Evolutionary conservation across 2,888 invertebrate genomes (phyloP).

Genomic region (Mesorhabditis spiculigera): DNA sequence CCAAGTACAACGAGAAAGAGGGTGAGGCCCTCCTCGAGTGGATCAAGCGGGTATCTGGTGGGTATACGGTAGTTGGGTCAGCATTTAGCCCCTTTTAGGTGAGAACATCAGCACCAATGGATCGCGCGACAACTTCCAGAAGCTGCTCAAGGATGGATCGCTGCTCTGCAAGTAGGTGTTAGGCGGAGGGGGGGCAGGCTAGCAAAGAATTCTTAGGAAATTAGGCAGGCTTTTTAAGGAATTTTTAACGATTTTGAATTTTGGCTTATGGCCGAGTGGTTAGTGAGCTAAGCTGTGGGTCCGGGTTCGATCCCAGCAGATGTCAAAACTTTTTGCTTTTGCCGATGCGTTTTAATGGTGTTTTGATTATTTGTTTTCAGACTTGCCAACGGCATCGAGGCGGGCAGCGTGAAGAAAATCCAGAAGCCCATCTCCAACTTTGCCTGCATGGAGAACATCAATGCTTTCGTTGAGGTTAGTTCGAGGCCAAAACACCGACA

Average conservation of each 20-base stretch:
- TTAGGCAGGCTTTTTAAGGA: not conserved
- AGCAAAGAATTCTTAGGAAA: not conserved
- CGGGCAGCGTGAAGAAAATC: slow-evolving; percentile 83
- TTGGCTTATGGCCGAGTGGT: too few species aligned
- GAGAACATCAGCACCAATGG: slow-evolving; percentile 76
- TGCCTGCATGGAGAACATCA: slow-evolving; percentile 98
- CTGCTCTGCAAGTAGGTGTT: slow-evolving; percentile 77
- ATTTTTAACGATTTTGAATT: not conserved
- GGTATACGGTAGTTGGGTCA: not conserved
- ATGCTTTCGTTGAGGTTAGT: slow-evolving; percentile 75
- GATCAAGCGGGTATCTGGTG: slow-evolving; percentile 66
- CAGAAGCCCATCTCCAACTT: slow-evolving; percentile 87
- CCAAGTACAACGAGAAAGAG: slow-evolving; percentile 91
- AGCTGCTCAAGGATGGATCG: slow-evolving; percentile 81
- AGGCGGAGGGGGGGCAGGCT: not conserved
- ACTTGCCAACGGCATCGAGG: slow-evolving; percentile 79
- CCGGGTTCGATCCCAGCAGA: too few species aligned
- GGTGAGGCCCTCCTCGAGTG: slow-evolving; percentile 88
- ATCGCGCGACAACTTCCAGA: slow-evolving; percentile 89
- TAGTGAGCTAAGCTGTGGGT: too few species aligned
- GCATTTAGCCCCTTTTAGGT: slow-evolving; percentile 25
- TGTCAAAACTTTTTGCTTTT: too few species aligned
- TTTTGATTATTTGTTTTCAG: slow-evolving; percentile 62
- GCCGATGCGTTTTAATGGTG: not conserved
- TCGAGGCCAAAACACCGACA: not conserved